Percentiles rank a stretch among this genome's conserved stretches.
Conservation (phyloP, 2,113 vertebrate genomes). For the Lophura nycthemera region DNA sequence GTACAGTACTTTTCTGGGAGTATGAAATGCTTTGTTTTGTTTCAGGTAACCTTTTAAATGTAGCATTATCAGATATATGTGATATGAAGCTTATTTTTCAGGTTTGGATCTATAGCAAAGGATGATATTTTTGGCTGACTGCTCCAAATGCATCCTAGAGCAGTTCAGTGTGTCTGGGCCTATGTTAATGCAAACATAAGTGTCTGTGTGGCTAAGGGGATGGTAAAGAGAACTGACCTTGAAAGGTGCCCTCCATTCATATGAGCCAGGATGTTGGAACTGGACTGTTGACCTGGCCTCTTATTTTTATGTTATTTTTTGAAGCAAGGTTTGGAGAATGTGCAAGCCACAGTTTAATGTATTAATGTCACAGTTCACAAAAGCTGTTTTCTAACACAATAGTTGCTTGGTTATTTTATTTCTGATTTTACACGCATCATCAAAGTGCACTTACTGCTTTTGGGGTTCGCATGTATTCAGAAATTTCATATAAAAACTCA, state of each 20-base stretch:
- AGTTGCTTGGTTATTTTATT: background rate
- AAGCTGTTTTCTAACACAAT: background rate
- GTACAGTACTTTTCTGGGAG: background rate
- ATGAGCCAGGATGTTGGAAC: background rate
- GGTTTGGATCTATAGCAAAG: background rate
- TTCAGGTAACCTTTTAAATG: background rate
- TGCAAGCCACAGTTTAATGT: background rate
- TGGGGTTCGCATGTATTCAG: background rate
- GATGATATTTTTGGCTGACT: background rate
- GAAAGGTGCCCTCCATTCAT: background rate
- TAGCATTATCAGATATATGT: background rate
- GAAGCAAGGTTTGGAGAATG: rapidly evolving
- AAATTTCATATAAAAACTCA: background rate
- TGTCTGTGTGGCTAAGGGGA: background rate
- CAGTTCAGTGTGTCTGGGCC: rapidly evolving
- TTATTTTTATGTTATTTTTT: background rate
- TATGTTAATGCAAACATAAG: background rate
- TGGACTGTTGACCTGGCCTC: background rate
- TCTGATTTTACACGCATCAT: background rate
- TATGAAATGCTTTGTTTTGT: background rate
- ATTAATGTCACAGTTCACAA: background rate
- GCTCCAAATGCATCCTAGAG: background rate
- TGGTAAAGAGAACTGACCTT: background rate
- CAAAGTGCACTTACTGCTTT: background rate
- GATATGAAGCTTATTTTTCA: background rate